phyloP scores from a whole-genome alignment of 2,888 invertebrate genomes.

The Callinectes sapidus region DNA sequence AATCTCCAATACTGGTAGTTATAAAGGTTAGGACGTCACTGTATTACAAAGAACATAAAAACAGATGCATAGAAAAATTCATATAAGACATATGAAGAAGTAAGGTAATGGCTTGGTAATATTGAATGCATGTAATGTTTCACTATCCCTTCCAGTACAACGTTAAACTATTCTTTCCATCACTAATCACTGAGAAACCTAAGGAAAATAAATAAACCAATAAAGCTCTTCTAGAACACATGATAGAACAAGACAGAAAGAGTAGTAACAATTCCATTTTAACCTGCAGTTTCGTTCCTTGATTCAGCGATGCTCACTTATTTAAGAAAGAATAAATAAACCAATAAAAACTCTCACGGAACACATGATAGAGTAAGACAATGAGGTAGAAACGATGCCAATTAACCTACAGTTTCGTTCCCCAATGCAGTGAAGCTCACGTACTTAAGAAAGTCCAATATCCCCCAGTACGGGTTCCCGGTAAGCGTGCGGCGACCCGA shows the following conservation, averaged over 20 bases:
- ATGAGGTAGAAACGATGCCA: background rate
- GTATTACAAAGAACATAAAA: too few relatives aligned
- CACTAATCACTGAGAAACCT: background rate
- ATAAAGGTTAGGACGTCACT: too few relatives aligned
- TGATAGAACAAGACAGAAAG: background rate
- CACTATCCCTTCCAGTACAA: too few relatives aligned
- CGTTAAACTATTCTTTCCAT: too few relatives aligned
- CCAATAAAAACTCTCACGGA: background rate
- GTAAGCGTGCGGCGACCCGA: background rate
- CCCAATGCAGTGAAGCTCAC: background rate
- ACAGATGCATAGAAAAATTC: background rate
- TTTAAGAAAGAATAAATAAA: background rate
- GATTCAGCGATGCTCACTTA: too few relatives aligned
- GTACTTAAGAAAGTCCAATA: background rate
- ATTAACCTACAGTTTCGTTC: background rate
- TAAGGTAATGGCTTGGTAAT: too few relatives aligned
- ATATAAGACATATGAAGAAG: too few relatives aligned
- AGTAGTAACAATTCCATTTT: too few relatives aligned
- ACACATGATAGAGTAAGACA: background rate
- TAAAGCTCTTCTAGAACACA: background rate
- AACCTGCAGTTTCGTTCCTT: too few relatives aligned
- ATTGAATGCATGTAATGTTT: too few relatives aligned
- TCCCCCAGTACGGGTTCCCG: background rate
- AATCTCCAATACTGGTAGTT: too few relatives aligned
- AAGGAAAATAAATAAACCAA: background rate